Percentiles rank a stretch among this genome's conserved stretches.
phyloP scores from a whole-genome alignment of 2,888 invertebrate species.

The Ormyrus labotus region DNA sequence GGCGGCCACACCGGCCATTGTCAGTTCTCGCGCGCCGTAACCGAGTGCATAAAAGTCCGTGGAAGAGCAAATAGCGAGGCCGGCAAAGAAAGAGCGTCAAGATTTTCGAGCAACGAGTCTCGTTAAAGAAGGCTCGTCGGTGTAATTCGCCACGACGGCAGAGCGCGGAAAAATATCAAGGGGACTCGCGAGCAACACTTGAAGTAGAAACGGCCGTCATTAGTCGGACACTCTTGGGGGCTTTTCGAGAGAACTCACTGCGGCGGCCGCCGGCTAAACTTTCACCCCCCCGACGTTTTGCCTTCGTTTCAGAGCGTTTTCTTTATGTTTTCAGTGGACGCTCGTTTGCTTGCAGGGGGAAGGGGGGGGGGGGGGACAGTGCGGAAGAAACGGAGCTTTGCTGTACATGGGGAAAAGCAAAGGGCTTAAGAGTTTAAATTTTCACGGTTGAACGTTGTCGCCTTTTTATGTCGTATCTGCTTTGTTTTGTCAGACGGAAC shows the following conservation, averaged over 20 bases:
- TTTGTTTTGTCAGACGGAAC: too few species aligned
- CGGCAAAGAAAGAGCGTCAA: not conserved
- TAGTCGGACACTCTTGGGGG: conserved; percentile 51
- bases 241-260: conserved; percentile 12
- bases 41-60: conserved; percentile 3
- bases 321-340: not conserved
- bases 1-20: not conserved
- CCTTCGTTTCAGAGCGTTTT: not conserved
- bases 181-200: conserved; percentile 31
- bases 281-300: not conserved
- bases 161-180: conserved; percentile 31
- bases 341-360: not conserved
- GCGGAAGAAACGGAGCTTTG: too few species aligned
- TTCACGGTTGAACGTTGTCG: too few species aligned
- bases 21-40: not conserved
- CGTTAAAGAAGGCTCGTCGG: conserved; percentile 47
- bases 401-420: too few species aligned
- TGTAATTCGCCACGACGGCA: conserved; percentile 45
- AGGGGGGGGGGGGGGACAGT: too few species aligned
- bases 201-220: conserved; percentile 57
- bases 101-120: conserved; percentile 29
- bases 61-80: not conserved
- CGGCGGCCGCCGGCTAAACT: conserved; percentile 37
- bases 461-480: too few species aligned
- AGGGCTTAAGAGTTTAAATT: too few species aligned